These are phyloP conservation scores for Rhodinocichla rosea DNA, from an alignment of 2,113 vertebrate species.

Conservation along the genomic window DNA sequence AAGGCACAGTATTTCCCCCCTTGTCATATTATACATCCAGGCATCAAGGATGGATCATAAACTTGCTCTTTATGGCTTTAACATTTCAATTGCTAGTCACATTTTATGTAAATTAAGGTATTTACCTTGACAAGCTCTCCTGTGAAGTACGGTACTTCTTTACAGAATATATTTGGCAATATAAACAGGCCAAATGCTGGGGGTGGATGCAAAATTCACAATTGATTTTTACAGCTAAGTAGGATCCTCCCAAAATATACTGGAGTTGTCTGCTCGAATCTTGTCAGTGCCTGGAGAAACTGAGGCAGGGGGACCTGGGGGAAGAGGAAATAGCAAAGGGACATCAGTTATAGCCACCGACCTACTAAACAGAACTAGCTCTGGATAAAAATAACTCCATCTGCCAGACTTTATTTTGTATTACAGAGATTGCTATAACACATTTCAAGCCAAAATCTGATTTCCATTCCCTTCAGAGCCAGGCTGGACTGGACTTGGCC, in stretches of 20 bases:
- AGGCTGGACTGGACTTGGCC: not conserved
- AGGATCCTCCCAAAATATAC: constrained; percentile 5
- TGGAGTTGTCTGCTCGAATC: not conserved
- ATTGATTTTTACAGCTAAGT: not conserved
- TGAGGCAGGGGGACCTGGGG: not conserved
- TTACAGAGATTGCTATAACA: not conserved
- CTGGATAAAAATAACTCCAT: constrained; percentile 49
- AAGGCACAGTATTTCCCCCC: constrained; percentile 43
- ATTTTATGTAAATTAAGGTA: constrained; percentile 68
- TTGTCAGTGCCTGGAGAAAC: not conserved
- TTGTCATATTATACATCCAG: constrained; percentile 62
- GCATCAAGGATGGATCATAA: constrained; percentile 71
- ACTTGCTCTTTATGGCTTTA: constrained; percentile 71
- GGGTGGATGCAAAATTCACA: constrained; percentile 20
- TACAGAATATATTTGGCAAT: constrained; percentile 60
- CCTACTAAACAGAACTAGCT: not conserved
- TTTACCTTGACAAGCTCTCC: constrained; percentile 72
- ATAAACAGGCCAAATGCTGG: constrained; percentile 57
- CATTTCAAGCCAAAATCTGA: constrained; percentile 26
- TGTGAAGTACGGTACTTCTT: constrained; percentile 66
- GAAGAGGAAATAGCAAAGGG: not conserved
- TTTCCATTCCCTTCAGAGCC: constrained; percentile 23
- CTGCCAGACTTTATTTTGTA: constrained; percentile 46
- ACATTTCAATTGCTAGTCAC: constrained; percentile 65
- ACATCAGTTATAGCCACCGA: not conserved